phyloP scores from a whole-genome alignment of 2,888 invertebrate species.

The Lochmaea crataegi region DNA sequence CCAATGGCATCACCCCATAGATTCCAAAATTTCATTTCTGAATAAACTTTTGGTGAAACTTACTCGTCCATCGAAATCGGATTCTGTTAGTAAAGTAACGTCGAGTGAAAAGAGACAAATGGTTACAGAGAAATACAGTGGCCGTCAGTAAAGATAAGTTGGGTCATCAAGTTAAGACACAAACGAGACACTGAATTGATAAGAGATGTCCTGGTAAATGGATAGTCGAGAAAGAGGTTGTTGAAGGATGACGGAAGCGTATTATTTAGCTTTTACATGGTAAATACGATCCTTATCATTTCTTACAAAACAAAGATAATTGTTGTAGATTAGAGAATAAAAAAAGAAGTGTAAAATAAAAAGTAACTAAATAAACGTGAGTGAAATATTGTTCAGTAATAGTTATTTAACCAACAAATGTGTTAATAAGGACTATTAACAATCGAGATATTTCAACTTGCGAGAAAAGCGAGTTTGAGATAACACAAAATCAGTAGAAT shows the following conservation, averaged over 20 bases:
- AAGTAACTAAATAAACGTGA: background rate
- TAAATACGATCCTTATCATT: slow-evolving; percentile 19
- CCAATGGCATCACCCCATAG: no score
- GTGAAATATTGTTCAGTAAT: background rate
- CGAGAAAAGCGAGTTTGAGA: no score
- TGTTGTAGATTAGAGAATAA: slow-evolving; percentile 13
- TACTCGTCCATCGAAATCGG: background rate
- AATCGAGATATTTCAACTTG: no score
- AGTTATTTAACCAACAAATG: no score
- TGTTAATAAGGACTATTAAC: no score
- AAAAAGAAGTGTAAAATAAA: background rate
- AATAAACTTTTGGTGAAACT: background rate
- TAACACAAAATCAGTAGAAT: no score
- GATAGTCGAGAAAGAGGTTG: slow-evolving; percentile 29
- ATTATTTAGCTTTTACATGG: slow-evolving; percentile 17
- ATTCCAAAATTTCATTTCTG: background rate
- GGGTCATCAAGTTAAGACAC: slow-evolving; percentile 40
- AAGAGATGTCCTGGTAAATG: slow-evolving; percentile 38
- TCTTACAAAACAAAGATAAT: slow-evolving; percentile 14
- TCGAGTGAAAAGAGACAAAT: slow-evolving; percentile 39
- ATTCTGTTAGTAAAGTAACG: slow-evolving; percentile 7
- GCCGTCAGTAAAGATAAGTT: slow-evolving; percentile 39
- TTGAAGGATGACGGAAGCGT: slow-evolving; percentile 31
- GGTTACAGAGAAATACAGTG: slow-evolving; percentile 38
- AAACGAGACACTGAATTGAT: slow-evolving; percentile 42